Base-by-base conservation (phyloP, 2,113 vertebrate genomes). In the Hippoglossus stenolepis region DNA sequence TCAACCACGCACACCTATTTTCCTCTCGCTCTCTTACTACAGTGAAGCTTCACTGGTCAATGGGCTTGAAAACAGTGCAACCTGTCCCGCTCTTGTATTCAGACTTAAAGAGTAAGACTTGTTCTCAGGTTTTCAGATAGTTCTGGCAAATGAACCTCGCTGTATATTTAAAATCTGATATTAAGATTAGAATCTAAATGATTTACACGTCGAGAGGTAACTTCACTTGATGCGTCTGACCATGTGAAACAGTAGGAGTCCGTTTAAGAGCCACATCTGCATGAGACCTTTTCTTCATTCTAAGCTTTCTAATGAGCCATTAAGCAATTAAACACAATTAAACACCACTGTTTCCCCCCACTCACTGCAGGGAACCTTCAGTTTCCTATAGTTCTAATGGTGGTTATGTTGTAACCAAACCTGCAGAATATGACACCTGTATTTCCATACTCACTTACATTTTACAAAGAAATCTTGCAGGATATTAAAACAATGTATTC, bases 11-110 rank as follows among this genome's bases (percentile, higher is more conserved):
- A 75, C 24, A 31, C 56, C 17, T 71, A 57, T 69, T 45, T 15
- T 12, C 3, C 4, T 31, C 12, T n/a, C 12, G 9, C 23, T 5
- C 60, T 61, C 17, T 65, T 45, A 70, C 21, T 0, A 23, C 26
- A 31, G 35, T 5, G 49, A 24, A 31, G 76, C 51, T 56, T 53
- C 59, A 45, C 53, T 26, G 70, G 60, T 71, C 4, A 65, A 0
- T 58, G 20, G 45, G 63, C 65, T 35, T 71, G 45, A 70, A 72
- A 80, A 43, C 73, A 13, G 20, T 18, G n/a, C 20, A 63, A 26
- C 53, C 7, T 4, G 21, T 38, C 17, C 31, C 13, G 7, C 24
- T 17, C 38, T 53, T 51, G 9, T 63, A 20, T 58, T 61, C 61
- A 51, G 11, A 72, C 15, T 28, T n/a, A 20, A 5, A 35, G 26